Base-by-base conservation (phyloP, 2,797 vertebrate genomes). In the Oophaga sylvatica region DNA sequence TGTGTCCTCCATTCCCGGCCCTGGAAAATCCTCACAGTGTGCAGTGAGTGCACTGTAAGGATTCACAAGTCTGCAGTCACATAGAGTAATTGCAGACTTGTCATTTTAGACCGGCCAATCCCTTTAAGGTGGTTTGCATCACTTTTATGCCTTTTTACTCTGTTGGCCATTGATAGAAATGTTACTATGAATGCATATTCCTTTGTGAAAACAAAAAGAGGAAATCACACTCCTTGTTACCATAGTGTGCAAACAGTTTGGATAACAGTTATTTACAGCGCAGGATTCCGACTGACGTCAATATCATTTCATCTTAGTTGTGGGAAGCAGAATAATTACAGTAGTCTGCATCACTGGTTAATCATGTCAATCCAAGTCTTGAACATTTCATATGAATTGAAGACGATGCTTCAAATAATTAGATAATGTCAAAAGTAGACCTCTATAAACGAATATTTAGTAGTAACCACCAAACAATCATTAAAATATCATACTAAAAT, bases 281-380 rank as follows among this genome's bases (percentile, higher is more conserved):
- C 59, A 67, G 19, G 31, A 80, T 29, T 35, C 26, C 5, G 29
- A 48, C 11, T 81, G 80, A 56, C 45, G 8, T 67, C n/a, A 56
- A 17, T 5, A 53, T 68, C 2, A 56, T 31, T 68, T 56, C 20
- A 22, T 5, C 65, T 48, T 31, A 19, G 11, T 26, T 56, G n/a
- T 82, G 16, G 31, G 26, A 82, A 29, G 63, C 45, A 70, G 26
- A 26, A 29, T 62, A 62, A 80, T 80, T 79, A 79, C 31, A 80
- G 26, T 15, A 80, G 26, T 19, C 26, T 62, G 7, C 78, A 60
- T 62, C 22, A 41, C 22, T 62, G 26, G 57, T 20, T 60, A 62
- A 79, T 60, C 15, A 29, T 20, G 19, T 80, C 19, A 80, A 35
- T 9, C 53, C 57, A 60, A 12, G 56, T 57, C 77, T 79, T 60